phyloP scores from a whole-genome alignment of 2,797 vertebrate genomes.

The Manis javanica region DNA sequence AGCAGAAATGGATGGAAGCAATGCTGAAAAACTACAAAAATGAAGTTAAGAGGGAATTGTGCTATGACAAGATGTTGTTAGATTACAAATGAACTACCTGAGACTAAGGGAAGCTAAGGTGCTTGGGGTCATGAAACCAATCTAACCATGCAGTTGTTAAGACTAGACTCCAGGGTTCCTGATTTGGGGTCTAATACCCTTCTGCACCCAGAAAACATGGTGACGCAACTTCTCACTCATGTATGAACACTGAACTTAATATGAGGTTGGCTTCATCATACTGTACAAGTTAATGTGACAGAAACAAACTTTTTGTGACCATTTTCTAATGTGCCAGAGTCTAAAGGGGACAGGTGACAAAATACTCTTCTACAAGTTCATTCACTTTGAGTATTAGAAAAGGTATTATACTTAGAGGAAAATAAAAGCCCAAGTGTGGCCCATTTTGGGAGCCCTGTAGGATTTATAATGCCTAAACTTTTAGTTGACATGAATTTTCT shows the following conservation, averaged over 20 bases:
- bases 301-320: background rate
- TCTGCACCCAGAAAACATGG: background rate
- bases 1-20: background rate
- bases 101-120: background rate
- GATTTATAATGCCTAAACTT: constrained; percentile 39
- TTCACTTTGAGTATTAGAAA: background rate
- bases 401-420: background rate
- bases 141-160: background rate
- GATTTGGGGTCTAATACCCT: background rate
- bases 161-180: background rate
- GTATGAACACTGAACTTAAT: background rate
- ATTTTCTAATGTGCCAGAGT: background rate
- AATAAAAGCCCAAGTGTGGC: background rate
- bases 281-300: background rate
- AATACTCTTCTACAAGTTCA: background rate
- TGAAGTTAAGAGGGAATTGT: no score
- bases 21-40: background rate
- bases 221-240: background rate
- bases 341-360: background rate
- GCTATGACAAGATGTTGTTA: no score
- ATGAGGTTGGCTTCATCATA: background rate
- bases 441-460: background rate
- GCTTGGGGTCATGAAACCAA: no score
- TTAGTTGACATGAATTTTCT: background rate
- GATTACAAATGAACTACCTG: background rate